Base-by-base conservation (phyloP, 1,140 invertebrate species). In the Monochamus saltuarius region DNA sequence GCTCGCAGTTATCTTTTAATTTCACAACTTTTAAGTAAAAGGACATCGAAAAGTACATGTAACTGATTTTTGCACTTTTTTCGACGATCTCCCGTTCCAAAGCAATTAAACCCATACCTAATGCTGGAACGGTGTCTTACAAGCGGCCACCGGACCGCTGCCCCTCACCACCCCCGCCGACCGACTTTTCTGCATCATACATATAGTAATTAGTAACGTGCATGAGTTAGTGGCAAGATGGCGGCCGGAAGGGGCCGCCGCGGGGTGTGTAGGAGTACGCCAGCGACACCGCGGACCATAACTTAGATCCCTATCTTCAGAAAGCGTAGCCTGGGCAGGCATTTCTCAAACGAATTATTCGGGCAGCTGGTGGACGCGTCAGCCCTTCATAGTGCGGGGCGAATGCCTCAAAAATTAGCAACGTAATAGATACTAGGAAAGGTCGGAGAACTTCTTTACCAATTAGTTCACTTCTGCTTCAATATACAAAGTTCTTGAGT, bases 211-310 rank as follows among this genome's bases (percentile, higher is more conserved):
- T 65, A 65, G 63, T 59, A 59, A 55, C 63, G 59, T 62, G 63
- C 63, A 65, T 65, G 63, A 65, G 56, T 65, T 65, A 65, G 56
- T 52, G 56, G 54, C 50, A 65, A 65, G 56, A 65, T 65, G 63
- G 63, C 63, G 63, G 63, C 63, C 63, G 39, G 16, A 17, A 17
- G 16, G 16, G 16, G 16, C 39, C 39, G 63, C 63, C 47, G 63
- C 63, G 63, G 63, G 57, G 57, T 13, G 63, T 65, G 59, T 65
- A 54, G 59, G 59, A 62, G 59, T 65, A 46, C 56, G 56, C 52
- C 57, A 59, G 47, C 59, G 59, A 52, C 63, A 65, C 63, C 47
- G 56, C 59, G 60, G 59, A 65, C 63, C 63, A 65, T 65, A 65
- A 65, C 63, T 65, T 58, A 62, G 63, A 65, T 65, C 54, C 38